Percentiles rank a stretch among this genome's conserved stretches.
Conservation (phyloP, 1,140 invertebrate species). For the Saccostrea glomerata region DNA sequence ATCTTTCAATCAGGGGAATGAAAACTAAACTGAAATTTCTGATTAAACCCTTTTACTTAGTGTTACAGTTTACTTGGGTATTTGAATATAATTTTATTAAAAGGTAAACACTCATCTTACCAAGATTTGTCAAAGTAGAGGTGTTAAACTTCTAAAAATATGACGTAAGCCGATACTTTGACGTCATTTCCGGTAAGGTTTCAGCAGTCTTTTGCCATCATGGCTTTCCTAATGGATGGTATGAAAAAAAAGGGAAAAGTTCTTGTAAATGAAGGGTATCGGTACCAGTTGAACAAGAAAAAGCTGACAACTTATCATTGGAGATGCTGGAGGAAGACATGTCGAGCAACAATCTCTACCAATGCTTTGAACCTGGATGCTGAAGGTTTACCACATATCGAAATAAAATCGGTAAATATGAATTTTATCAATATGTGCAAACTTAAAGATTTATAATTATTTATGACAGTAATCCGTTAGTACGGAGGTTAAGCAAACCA, state of each 20-base stretch:
- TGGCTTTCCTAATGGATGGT: not conserved
- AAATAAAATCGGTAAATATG: slow-evolving; percentile 26
- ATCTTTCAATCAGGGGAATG: too few species aligned
- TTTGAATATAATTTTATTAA: not conserved
- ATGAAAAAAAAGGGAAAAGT: not conserved
- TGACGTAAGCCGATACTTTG: not conserved
- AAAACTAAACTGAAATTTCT: too few species aligned
- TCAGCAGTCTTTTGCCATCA: not conserved
- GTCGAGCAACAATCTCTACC: not conserved
- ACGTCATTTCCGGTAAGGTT: not conserved
- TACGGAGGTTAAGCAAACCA: too few species aligned
- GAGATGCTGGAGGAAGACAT: slow-evolving; percentile 32
- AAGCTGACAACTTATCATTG: not conserved
- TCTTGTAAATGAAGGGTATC: slow-evolving; percentile 8
- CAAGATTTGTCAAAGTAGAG: not conserved
- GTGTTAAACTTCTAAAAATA: not conserved
- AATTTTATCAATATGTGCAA: not conserved
- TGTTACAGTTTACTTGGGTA: not conserved
- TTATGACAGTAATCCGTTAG: not conserved
- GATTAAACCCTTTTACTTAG: too few species aligned
- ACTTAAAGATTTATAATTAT: not conserved
- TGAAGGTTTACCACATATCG: not conserved
- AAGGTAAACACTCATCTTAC: not conserved
- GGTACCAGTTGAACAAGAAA: slow-evolving; percentile 31
- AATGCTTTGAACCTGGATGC: not conserved